Base-by-base conservation (phyloP, 2,113 vertebrate species). In the Colinus virginianus region DNA sequence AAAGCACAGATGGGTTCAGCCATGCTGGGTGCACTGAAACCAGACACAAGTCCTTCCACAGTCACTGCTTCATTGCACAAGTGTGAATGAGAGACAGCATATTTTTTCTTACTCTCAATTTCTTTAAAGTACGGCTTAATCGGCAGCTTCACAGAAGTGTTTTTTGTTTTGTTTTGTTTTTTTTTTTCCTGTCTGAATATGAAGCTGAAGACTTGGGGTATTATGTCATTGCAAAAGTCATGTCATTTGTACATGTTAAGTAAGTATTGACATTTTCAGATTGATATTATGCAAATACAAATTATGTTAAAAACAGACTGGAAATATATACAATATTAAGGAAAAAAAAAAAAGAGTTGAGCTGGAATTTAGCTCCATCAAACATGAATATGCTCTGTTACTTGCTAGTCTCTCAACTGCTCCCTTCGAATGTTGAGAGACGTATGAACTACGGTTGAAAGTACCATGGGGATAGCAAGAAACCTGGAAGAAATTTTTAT, bases 81-180 rank as follows among this genome's bases (percentile, higher is more conserved):
- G 34, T 25, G 6, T n/a, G 71, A 88, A 79, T 61, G 28, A 46
- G n/a, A 93, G 23, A 0, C 13, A 91, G 42, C 0, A 0, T 63
- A 45, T 94, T 91, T 90, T 88, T 68, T 40, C 62, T 92, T 71
- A 14, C 12, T 87, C 67, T 63, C 78, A n/a, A 43, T 85, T 96
- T 34, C 87, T 94, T 88, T 79, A 92, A 91, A 92, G 89, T 51
- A 16, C 11, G 62, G 62, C 56, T 70, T 93, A 95, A 95, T 94
- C 83, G 96, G 55, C 58, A 80, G 8, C 84, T 87, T 66, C 77
- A 92, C 56, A 80, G 93, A 96, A 87, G 32, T 43, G 43, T 69
- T 66, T 93, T 81, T 91, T 56, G 10, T 9, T 40, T 40, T n/a
- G n/a, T n/a, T 40, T 40, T 40, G 4, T 66, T 93, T 81, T 92